Base-by-base conservation (phyloP, 1,140 invertebrate species). In the Drosophila gunungcola region DNA sequence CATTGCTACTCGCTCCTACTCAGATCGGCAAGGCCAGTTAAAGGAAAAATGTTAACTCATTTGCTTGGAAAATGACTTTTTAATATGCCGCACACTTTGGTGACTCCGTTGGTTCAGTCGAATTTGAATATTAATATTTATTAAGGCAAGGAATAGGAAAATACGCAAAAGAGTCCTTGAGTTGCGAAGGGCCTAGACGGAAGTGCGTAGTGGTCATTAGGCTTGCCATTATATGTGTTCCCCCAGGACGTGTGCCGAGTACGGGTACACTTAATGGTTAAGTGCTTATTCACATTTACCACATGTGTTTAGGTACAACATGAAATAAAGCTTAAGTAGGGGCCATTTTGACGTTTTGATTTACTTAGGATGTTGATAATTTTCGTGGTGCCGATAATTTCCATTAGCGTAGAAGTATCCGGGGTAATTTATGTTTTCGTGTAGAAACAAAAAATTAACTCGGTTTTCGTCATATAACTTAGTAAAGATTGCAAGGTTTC, bases 1-100 rank as follows among this genome's bases (percentile, higher is more conserved):
- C 43, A 21, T 16, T 16, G 1, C 12, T 7, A 5, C 36, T 43
- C 7, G 29, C 36, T 42, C 34, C 55, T 32, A 36, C 38, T 11
- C 16, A 34, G n/a, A 21, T 12, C 13, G 16, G 27, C 13, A 39
- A 41, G 54, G 4, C 49, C 38, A 34, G 46, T 36, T 39, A 45
- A 39, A 32, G 36, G 39, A 41, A 80, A 86, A 85, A 78, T 86
- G 82, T 74, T 73, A 76, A 86, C 84, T 85, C 82, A 86, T 85
- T 85, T 86, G 82, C 74, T 80, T 69, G 67, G 81, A 79, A 89
- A 90, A 90, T 90, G 63, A 81, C 81, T 90, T 90, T 90, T 90
- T 90, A 90, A 90, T 90, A 90, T 80, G 78, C 81, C 68, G 77
- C 86, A 90, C 72, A 80, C 81, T 81, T 75, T 60, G 16, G 9